Evolutionary conservation across 2,113 vertebrate genomes (phyloP), one percentile per base, ranked within the genome.

Genomic region (Casuarius casuarius): DNA sequence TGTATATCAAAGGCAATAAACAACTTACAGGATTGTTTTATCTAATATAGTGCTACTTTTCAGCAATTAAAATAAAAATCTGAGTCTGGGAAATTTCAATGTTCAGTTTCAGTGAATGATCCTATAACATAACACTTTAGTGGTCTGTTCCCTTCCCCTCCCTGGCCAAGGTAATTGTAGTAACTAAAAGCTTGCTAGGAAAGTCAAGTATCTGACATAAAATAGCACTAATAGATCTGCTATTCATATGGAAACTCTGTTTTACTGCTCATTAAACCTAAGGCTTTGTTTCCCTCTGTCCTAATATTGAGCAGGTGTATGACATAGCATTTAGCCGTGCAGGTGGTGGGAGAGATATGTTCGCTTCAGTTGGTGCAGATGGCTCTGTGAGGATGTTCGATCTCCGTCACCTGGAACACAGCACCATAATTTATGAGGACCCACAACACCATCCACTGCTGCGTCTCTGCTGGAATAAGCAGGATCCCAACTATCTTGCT

Each of bases 391-490:
- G 99, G 46, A 99, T 99, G 99, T 99, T 99, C 16, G 99, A 99
- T 91, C 98, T 99, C 6, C 98, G 99, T 7, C 99, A 99, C 93
- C 97, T 99, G 97, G 99, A 99, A 77, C 99, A 99, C 97, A 99
- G 99, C 98, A 99, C 99, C 97, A 99, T 99, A 93, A 99, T 99
- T 94, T 99, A 99, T 1, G 99, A 99, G 92, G 99, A 99, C 95
- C 99, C 99, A 3, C 99, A 99, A 96, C 99, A 99, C 96, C 99
- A 99, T 93, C 99, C 99, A 0, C 97, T 99, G 95, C 99, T 99
- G 33, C 99, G 99, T 22, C 99, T 99, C 92, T 99, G 99, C 98
- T 99, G 99, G 99, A 99, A 99, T 96, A 99, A 99, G 93, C 99
- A 99, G 97, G 99, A 99, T 96, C 99, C 99, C 82, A 99, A 99